Evolutionary conservation across 2,797 vertebrate species (phyloP), one percentile per base, ranked within the genome.

Genomic region (Acestrorhynchus altus): DNA sequence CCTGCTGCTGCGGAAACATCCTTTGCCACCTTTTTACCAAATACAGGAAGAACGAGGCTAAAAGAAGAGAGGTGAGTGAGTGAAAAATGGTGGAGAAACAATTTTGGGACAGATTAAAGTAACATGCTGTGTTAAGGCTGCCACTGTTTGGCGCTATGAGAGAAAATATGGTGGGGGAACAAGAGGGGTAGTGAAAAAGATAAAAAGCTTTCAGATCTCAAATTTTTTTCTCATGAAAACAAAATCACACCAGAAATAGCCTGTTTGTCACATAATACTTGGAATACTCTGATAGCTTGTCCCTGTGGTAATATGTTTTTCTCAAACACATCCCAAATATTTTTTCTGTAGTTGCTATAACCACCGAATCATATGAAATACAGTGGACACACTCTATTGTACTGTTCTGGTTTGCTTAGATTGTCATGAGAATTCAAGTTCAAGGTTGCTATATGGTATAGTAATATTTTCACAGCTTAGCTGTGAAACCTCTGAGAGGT

Each of bases 1-100:
- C 95, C 72, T 96, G 95, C 88, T 96, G 95, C 88, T 96, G 95
- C 76, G 95, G 92, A 24, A 96, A 96, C 85, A 95, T 96, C 86
- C 83, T 96, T 28, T 95, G 95, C 81, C 95, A 96, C 20, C 92
- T 95, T 78, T 96, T 96, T 88, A 95, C 94, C 86, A 96, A 96
- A 64, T 96, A 96, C 82, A 86, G 94, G 74, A 95, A 93, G 88
- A 96, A 96, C 0, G 95, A 96, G 84, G 95, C 95, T 31, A 96
- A 96, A 77, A 92, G 95, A 80, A 89, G 95, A 83, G 95, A 96
- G 94, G 95, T 95, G 86, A 0, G 72, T 6, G 51, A 73, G 56
- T 24, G 10, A 15, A 20, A 42, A 8, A 79, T 69, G 13, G 4
- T 1, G 15, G 16, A 46, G 16, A 22, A n/a, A 13, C 0, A 39